Evolutionary conservation across 1,140 invertebrate species (phyloP).

Genomic region (Armadillidium nasatum): DNA sequence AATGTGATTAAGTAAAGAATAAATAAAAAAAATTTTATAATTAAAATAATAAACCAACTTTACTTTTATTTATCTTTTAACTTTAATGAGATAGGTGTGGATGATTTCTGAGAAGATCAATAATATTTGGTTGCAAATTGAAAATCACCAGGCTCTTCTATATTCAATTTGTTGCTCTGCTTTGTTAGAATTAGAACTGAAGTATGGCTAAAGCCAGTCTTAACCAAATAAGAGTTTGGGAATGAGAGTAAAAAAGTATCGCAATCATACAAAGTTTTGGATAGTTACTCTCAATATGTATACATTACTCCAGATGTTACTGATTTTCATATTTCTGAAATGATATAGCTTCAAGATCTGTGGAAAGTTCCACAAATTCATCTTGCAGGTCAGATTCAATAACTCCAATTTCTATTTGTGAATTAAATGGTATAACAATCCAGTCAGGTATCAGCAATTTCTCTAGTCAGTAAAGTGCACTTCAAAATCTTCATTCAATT

Average conservation of each 20-base stretch:
- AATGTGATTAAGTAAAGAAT: no score
- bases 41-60: no score
- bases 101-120: not conserved
- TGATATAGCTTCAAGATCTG: slow-evolving; percentile 31
- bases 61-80: no score
- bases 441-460: slow-evolving; percentile 34
- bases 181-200: slow-evolving; percentile 30
- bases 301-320: slow-evolving; percentile 25
- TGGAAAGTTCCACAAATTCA: slow-evolving; percentile 28
- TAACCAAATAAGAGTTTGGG: slow-evolving; percentile 30
- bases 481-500: slow-evolving; percentile 32
- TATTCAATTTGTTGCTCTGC: slow-evolving; percentile 21
- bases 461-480: slow-evolving; percentile 25
- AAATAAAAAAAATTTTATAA: no score
- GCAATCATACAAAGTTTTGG: slow-evolving; percentile 25
- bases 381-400: slow-evolving; percentile 27
- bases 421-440: slow-evolving; percentile 30
- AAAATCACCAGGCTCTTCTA: slow-evolving; percentile 25
- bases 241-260: slow-evolving; percentile 30
- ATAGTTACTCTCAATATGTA: slow-evolving; percentile 29
- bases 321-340: slow-evolving; percentile 28
- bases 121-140: slow-evolving; percentile 24
- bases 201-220: slow-evolving; percentile 25
- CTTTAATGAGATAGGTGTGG: no score
- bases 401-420: slow-evolving; percentile 16